Conservation (phyloP, 1,140 invertebrate species). For the Lethrus apterus region DNA sequence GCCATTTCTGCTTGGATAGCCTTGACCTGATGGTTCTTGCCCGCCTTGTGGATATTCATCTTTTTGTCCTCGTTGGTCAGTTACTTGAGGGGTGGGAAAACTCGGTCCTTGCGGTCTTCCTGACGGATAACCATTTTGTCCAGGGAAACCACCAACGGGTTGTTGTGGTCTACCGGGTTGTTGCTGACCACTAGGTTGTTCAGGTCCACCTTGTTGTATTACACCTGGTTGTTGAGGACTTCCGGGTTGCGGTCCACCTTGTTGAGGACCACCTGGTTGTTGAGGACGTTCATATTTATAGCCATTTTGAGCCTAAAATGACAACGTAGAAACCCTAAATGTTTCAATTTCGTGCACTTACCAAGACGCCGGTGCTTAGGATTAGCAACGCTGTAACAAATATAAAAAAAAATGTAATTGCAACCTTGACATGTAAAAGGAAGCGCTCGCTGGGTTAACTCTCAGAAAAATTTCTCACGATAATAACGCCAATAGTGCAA, state of each 20-base stretch:
- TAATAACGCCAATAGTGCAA: too few relatives aligned
- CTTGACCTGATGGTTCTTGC: conserved; percentile 45
- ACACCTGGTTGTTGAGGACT: conserved; percentile 6
- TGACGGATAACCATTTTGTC: conserved; percentile 1
- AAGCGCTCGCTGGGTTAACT: too few relatives aligned
- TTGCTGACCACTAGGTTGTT: conserved; percentile 17
- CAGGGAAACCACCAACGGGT: not conserved
- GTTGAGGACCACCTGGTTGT: conserved; percentile 18
- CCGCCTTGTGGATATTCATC: not conserved
- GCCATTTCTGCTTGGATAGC: conserved; percentile 44
- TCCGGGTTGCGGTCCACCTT: not conserved
- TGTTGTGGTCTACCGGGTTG: not conserved
- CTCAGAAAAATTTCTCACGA: too few relatives aligned
- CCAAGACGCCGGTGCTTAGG: too few relatives aligned
- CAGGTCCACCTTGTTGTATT: conserved; percentile 31
- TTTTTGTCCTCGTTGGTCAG: not conserved
- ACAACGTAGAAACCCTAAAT: too few relatives aligned
- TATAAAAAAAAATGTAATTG: too few relatives aligned
- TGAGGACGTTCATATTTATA: conserved; percentile 50
- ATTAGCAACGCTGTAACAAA: too few relatives aligned
- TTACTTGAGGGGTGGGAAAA: conserved; percentile 28
- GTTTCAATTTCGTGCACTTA: too few relatives aligned
- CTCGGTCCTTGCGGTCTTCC: conserved; percentile 32
- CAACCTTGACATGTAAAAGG: too few relatives aligned
- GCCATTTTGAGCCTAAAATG: conserved; percentile 42